A percentile compares a stretch with the other conserved stretches of the same genome.
phyloP scores from a whole-genome alignment of 2,888 invertebrate genomes.

The Tethea ocularis region DNA sequence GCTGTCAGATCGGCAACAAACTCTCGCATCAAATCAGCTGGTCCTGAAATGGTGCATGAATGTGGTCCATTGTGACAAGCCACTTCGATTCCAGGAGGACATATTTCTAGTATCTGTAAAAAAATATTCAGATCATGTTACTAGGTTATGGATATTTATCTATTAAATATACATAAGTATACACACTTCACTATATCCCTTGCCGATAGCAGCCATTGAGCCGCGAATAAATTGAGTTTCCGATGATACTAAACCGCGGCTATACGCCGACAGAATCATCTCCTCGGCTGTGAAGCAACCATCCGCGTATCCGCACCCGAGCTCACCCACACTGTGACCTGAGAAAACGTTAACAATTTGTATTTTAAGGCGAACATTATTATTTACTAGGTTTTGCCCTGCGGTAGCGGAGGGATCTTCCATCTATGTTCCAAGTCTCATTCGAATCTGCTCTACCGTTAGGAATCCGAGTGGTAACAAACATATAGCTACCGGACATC shows the following conservation, averaged over 20 bases:
- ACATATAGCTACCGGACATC: no score
- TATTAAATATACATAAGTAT: neutral
- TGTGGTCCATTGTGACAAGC: conserved; percentile 92
- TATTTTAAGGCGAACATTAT: no score
- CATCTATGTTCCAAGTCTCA: no score
- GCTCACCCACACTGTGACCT: conserved; percentile 97
- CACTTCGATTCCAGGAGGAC: conserved; percentile 86
- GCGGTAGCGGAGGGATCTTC: no score
- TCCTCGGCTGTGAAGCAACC: conserved; percentile 94
- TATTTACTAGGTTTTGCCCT: no score
- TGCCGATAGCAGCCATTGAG: conserved; percentile 94
- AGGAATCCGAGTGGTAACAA: no score
- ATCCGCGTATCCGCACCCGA: conserved; percentile 97
- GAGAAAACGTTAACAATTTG: neutral
- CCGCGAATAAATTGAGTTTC: conserved; percentile 88
- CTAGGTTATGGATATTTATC: neutral
- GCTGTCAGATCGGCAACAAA: conserved; percentile 80
- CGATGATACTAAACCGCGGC: conserved; percentile 89
- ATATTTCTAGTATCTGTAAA: conserved; percentile 50
- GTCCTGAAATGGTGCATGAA: conserved; percentile 91
- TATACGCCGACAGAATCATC: conserved; percentile 92
- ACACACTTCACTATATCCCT: conserved; percentile 80
- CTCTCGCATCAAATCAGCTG: conserved; percentile 83
- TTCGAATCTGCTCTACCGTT: no score
- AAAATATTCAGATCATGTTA: neutral